Evolutionary conservation across 1,140 invertebrate genomes (phyloP), one percentile per base, ranked within the genome.

Genomic region (Drosophila fuyamai): DNA sequence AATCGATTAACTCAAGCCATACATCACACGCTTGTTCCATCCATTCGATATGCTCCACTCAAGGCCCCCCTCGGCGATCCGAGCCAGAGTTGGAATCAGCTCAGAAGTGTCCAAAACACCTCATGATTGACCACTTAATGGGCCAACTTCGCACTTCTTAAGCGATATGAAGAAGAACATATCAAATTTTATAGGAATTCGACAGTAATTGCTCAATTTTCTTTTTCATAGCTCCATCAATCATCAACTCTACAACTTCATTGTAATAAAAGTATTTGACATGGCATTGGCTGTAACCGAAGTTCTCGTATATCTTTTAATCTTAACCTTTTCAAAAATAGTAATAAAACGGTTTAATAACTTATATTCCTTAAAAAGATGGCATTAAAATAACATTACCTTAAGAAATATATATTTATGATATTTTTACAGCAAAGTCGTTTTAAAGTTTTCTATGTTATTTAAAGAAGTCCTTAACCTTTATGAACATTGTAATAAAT

Each of bases 21-120:
- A 67, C 56, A 77, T 77, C 74, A 77, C 73, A 77, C 62, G 73
- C 74, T 77, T 58, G 65, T 76, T 68, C 61, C 62, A 76, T 23
- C 54, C 73, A 76, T 76, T 76, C 73, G 54, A 67, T 76, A 29
- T 76, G 61, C 61, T 41, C 61, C 53, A 53, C 41, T 76, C 73
- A 76, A 76, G 73, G 73, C 59, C 59, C 58, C 54, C 54, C 44
- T 62, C 60, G 12, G 40, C 18, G 40, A 65, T n/a, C 40, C n/a
- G 9, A 61, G 51, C 60, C 65, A 68, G 61, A 65, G 60, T 36
- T 43, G 27, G 46, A 68, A 68, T 51, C 38, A 44, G 23, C 56
- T 40, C 41, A 35, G 18, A 71, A 70, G 48, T 53, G 53, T 46
- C 66, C 35, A 47, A 55, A 70, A 67, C 50, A 70, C 32, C 41